These are phyloP conservation scores for Lithosia quadra DNA, from an alignment of 2,888 invertebrate genomes.

Conservation along the genomic window DNA sequence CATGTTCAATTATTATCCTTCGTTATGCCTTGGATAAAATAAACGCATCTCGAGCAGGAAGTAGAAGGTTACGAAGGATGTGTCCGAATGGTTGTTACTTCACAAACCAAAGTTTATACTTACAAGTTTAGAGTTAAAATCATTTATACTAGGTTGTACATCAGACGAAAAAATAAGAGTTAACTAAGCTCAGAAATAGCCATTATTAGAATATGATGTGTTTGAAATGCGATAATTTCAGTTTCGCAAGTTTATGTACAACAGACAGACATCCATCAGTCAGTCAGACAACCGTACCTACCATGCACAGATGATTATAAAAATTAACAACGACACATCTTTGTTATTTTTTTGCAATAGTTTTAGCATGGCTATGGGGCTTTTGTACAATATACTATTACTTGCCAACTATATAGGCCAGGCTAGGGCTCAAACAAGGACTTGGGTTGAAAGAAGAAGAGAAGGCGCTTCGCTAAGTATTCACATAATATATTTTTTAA, in stretches of 20 bases:
- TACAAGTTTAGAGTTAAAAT: constrained; percentile 21
- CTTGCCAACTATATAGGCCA: no score
- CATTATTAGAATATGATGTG: constrained; percentile 8
- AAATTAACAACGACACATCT: no score
- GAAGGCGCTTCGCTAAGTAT: no score
- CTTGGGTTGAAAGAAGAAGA: no score
- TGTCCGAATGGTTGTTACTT: constrained; percentile 40
- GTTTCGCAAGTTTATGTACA: constrained; percentile 30
- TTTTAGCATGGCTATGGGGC: no score
- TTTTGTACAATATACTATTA: no score
- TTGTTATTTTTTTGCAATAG: no score
- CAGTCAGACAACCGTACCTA: constrained; percentile 13
- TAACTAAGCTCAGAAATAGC: not conserved
- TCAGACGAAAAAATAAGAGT: constrained; percentile 8
- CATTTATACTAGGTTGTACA: constrained; percentile 16
- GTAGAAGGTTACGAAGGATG: constrained; percentile 43
- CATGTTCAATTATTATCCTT: constrained; percentile 63
- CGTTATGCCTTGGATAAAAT: constrained; percentile 49
- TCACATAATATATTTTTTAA: no score
- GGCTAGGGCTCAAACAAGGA: no score
- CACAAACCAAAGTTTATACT: constrained; percentile 35
- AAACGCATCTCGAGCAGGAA: constrained; percentile 81
- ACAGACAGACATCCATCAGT: constrained; percentile 13
- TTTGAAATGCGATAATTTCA: constrained; percentile 19
- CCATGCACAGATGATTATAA: not conserved